A percentile compares a stretch with the other conserved stretches of the same genome.
phyloP scores from a whole-genome alignment of 2,888 invertebrate species.

The Peribatodes rhomboidaria region DNA sequence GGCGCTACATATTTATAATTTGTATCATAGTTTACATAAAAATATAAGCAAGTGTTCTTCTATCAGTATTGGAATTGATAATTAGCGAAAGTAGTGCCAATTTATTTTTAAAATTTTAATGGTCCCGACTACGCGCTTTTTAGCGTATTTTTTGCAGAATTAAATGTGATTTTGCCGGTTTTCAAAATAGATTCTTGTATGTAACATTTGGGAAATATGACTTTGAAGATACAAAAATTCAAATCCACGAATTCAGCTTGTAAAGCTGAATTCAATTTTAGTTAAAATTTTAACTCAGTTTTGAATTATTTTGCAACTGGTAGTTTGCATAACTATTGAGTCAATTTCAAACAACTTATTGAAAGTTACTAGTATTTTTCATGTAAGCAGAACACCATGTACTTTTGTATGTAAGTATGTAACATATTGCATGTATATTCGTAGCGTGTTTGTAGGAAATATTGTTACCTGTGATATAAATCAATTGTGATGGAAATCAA shows the following conservation, averaged over 20 bases:
- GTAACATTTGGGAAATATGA: neutral
- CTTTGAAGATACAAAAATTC: neutral
- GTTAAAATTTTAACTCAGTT: neutral
- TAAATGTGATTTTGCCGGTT: neutral
- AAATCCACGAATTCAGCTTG: neutral
- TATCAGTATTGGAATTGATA: conserved; percentile 33
- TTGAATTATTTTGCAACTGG: neutral
- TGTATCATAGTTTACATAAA: conserved; percentile 5
- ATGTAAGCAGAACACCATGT: too few relatives aligned
- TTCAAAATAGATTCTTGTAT: neutral
- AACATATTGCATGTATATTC: conserved; percentile 6
- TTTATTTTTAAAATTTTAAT: conserved; percentile 5
- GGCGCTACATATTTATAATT: neutral
- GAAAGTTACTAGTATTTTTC: neutral
- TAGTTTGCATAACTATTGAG: neutral
- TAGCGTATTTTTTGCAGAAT: neutral
- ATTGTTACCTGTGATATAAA: conserved; percentile 35
- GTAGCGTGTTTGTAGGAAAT: conserved; percentile 14
- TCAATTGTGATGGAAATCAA: conserved; percentile 36
- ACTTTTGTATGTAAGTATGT: too few relatives aligned
- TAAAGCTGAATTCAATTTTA: neutral
- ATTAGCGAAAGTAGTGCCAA: conserved; percentile 27
- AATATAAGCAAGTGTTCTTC: neutral
- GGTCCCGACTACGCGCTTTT: neutral
- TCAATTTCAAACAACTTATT: neutral